Conservation (phyloP, 2,888 invertebrate genomes). For the Antheraea yamamai region DNA sequence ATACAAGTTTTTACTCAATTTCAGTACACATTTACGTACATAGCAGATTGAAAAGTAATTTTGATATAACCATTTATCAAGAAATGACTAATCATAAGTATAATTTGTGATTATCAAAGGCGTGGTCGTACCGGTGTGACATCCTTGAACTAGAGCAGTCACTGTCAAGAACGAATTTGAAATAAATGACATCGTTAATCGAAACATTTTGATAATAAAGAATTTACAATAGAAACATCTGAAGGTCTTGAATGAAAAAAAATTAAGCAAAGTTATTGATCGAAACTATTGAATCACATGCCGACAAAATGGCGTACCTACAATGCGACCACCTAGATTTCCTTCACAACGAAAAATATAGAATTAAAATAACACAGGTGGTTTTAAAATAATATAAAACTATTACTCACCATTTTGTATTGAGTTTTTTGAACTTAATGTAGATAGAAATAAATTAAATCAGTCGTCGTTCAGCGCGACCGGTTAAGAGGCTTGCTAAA, state of each 20-base stretch:
- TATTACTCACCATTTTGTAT: slow-evolving; percentile 76
- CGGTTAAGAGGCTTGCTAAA: slow-evolving; percentile 87
- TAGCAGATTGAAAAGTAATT: background rate
- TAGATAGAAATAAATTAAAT: slow-evolving; percentile 75
- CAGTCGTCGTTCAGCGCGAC: slow-evolving; percentile 83
- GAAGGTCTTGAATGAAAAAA: background rate
- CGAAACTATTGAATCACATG: slow-evolving; percentile 35
- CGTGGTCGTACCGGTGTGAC: slow-evolving; percentile 42
- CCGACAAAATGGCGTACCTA: slow-evolving; percentile 69
- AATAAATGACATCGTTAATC: background rate
- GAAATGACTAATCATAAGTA: background rate
- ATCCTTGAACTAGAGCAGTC: slow-evolving; percentile 39
- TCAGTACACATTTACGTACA: background rate
- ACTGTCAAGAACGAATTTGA: slow-evolving; percentile 14
- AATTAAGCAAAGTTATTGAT: slow-evolving; percentile 15
- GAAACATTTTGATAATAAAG: background rate
- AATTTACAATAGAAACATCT: slow-evolving; percentile 5
- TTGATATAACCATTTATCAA: background rate
- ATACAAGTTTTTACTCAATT: background rate
- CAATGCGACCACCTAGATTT: slow-evolving; percentile 48
- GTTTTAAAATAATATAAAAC: slow-evolving; percentile 30
- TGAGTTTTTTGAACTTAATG: slow-evolving; percentile 74
- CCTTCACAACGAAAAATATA: slow-evolving; percentile 18
- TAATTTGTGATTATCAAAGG: slow-evolving; percentile 23
- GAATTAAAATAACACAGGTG: slow-evolving; percentile 26